Percentiles rank a stretch among this genome's conserved stretches.
These are phyloP conservation scores for Nephotettix cincticeps DNA, from an alignment of 1,140 invertebrate genomes.

Conservation along the genomic window DNA sequence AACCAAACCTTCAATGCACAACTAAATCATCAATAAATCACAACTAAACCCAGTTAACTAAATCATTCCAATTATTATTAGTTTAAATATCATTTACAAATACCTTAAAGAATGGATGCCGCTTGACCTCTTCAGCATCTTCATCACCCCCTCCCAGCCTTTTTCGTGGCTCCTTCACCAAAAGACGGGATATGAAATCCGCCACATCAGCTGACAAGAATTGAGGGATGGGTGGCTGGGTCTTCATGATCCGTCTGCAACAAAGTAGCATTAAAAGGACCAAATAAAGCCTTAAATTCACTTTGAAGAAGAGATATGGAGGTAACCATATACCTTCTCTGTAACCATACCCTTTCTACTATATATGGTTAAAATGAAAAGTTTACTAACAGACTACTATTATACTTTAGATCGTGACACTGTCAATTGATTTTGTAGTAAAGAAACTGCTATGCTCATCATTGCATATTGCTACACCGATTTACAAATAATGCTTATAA, in stretches of 20 bases:
- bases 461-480: too few relatives aligned
- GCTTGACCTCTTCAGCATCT: constrained; percentile 83
- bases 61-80: background rate
- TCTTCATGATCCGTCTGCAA: constrained; percentile 76
- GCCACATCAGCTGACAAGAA: constrained; percentile 59
- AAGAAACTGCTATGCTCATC: too few relatives aligned
- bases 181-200: constrained; percentile 70
- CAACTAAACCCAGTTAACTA: background rate
- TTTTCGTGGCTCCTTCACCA: constrained; percentile 85
- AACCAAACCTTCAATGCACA: background rate
- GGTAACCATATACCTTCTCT: too few relatives aligned
- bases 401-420: too few relatives aligned
- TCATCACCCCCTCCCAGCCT: constrained; percentile 78
- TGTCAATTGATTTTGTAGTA: too few relatives aligned
- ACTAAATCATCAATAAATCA: background rate
- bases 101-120: constrained; percentile 79
- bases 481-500: too few relatives aligned
- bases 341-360: too few relatives aligned
- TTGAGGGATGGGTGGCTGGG: constrained; percentile 82
- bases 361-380: too few relatives aligned
- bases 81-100: constrained; percentile 29
- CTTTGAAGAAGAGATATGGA: too few relatives aligned
- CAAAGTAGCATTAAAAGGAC: too few relatives aligned
- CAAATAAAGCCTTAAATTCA: too few relatives aligned
- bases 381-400: too few relatives aligned